These are phyloP conservation scores for Platyrinchus mystaceus DNA, from an alignment of 2,797 vertebrate species.

Conservation along the genomic window DNA sequence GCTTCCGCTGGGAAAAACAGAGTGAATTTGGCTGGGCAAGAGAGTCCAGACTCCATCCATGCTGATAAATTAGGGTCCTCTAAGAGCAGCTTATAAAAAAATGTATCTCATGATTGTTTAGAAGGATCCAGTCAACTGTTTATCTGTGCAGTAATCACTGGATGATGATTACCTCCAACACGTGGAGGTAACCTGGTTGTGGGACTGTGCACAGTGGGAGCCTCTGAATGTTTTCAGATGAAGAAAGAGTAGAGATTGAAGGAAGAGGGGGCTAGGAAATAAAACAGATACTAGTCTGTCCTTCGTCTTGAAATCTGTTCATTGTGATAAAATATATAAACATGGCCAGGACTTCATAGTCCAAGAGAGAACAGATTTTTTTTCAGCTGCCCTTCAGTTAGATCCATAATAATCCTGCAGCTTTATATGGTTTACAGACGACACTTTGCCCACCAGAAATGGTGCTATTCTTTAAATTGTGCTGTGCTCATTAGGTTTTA, in stretches of 20 bases:
- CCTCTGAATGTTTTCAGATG: conserved; percentile 28
- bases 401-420: conserved; percentile 59
- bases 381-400: conserved; percentile 47
- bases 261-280: conserved; percentile 23
- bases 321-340: conserved; percentile 54
- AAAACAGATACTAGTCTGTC: conserved; percentile 62
- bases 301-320: conserved; percentile 61
- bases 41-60: not conserved
- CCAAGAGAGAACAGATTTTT: conserved; percentile 18
- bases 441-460: conserved; percentile 54
- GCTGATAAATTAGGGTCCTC: conserved; percentile 14
- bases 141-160: conserved; percentile 33
- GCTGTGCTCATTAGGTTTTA: conserved; percentile 75
- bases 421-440: conserved; percentile 56
- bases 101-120: conserved; percentile 25
- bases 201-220: not conserved
- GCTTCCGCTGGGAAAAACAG: not conserved
- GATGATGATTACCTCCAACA: conserved; percentile 28
- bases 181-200: conserved; percentile 12
- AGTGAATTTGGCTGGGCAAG: not conserved
- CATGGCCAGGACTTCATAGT: conserved; percentile 15
- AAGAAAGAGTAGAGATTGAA: conserved; percentile 20
- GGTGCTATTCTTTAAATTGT: conserved; percentile 57
- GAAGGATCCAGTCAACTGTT: conserved; percentile 39
- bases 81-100: conserved; percentile 44